Evolutionary conservation across 2,888 invertebrate species (phyloP).

Genomic region (Ariolimax columbianus): DNA sequence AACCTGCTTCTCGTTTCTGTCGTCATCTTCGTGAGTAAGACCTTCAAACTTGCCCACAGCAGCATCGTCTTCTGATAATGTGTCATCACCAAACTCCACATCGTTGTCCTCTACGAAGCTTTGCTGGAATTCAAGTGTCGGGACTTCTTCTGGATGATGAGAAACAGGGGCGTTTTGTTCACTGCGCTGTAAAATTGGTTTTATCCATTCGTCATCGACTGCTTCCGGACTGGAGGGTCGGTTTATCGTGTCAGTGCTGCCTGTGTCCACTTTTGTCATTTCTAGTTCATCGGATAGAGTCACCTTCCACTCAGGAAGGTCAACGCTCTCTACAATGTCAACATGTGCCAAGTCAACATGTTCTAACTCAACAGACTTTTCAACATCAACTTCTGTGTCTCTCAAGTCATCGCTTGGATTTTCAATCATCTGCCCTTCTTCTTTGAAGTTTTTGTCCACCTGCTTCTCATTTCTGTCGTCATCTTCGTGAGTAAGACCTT

Average conservation of each 20-base stretch:
- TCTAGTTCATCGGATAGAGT: conserved; percentile 25
- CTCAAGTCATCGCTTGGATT: not conserved
- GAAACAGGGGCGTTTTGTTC: not conserved
- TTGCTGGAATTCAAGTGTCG: not conserved
- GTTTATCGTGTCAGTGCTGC: not conserved
- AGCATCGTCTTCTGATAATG: not conserved
- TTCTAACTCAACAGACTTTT: not conserved
- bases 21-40: conserved; percentile 18
- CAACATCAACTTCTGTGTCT: not conserved
- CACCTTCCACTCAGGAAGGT: not conserved
- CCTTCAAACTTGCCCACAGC: conserved; percentile 2
- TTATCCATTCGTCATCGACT: conserved; percentile 3
- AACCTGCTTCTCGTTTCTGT: not conserved
- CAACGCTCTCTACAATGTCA: not conserved
- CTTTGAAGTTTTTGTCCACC: not conserved
- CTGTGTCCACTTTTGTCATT: not conserved
- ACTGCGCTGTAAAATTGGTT: not conserved
- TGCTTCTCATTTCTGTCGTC: not conserved
- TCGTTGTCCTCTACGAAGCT: conserved; percentile 16
- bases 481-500: not conserved
- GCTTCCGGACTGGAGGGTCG: conserved; percentile 9
- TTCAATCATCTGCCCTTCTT: not conserved
- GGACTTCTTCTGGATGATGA: not conserved
- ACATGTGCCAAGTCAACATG: not conserved
- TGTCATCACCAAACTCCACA: conserved; percentile 16